These are phyloP conservation scores for Allolobophora icterica DNA, from an alignment of 2,888 invertebrate species.

Conservation along the genomic window DNA sequence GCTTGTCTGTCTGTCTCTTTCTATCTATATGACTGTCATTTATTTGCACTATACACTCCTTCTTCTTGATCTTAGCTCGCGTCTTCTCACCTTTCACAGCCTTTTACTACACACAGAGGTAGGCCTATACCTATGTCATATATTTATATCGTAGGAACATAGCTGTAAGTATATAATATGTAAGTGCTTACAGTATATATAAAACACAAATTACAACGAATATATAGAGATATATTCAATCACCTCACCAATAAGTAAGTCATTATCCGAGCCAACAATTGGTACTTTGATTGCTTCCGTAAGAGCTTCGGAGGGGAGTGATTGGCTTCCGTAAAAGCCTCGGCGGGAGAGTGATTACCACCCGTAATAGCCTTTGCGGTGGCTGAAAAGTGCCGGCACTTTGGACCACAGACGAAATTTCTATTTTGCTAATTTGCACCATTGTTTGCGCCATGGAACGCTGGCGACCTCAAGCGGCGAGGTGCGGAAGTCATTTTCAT, in stretches of 20 bases:
- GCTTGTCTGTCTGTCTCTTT: too few relatives aligned
- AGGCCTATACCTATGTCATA: too few relatives aligned
- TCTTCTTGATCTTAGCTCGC: too few relatives aligned
- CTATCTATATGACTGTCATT: too few relatives aligned
- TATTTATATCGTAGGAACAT: neutral
- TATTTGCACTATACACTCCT: too few relatives aligned
- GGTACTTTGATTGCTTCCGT: neutral
- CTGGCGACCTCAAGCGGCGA: neutral
- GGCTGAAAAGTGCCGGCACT: neutral
- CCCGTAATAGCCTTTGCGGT: neutral
- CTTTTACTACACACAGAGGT: too few relatives aligned
- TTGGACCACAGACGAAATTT: neutral
- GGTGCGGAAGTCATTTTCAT: neutral
- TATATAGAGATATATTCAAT: neutral
- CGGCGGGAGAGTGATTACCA: neutral
- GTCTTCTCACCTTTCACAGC: too few relatives aligned
- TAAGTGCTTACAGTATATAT: neutral
- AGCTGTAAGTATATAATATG: neutral
- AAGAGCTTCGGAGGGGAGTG: neutral
- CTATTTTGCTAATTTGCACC: neutral
- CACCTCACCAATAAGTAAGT: neutral
- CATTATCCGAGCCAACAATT: neutral
- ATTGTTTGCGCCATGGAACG: neutral
- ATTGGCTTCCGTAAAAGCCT: neutral
- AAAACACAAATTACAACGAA: neutral